Percentiles rank a stretch among this genome's conserved stretches.
These are phyloP conservation scores for Hepsetus odoe DNA, from an alignment of 2,113 vertebrate genomes.

Conservation along the genomic window DNA sequence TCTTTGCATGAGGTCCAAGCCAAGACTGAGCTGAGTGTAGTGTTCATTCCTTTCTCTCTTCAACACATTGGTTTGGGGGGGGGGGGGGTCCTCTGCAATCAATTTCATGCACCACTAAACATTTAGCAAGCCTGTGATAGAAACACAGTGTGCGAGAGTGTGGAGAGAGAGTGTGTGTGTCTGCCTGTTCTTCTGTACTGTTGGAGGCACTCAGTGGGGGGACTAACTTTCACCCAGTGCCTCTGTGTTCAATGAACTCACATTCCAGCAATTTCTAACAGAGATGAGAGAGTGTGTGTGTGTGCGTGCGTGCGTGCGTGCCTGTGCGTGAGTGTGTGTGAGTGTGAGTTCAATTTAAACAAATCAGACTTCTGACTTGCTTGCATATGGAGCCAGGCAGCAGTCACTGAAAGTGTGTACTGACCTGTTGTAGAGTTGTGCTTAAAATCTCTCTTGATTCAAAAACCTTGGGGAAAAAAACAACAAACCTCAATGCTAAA, in stretches of 20 bases:
- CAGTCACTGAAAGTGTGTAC: not conserved
- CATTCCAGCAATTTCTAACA: conserved; percentile 48
- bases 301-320: conserved; percentile 26
- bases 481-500: too few relatives aligned
- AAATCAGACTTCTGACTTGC: conserved; percentile 1
- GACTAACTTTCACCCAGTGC: conserved; percentile 40
- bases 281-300: conserved; percentile 20
- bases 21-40: not conserved
- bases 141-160: conserved; percentile 46
- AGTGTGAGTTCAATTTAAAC: conserved; percentile 34
- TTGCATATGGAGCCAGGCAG: not conserved
- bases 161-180: conserved; percentile 16
- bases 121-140: conserved; percentile 61
- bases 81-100: conserved; percentile 63
- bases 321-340: conserved; percentile 31
- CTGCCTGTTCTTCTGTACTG: conserved; percentile 32
- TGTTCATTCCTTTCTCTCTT: conserved; percentile 30
- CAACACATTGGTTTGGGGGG: conserved; percentile 52
- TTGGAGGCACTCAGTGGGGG: conserved; percentile 36
- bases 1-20: not conserved
- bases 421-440: not conserved
- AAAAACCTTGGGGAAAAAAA: conserved; percentile 6
- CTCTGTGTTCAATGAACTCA: conserved; percentile 39
- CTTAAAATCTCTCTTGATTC: not conserved
- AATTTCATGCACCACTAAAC: conserved; percentile 67